Percentiles rank a stretch among this genome's conserved stretches.
Conservation (phyloP, 92 coral and sea anemone species). For the Bergia puertoricense region DNA sequence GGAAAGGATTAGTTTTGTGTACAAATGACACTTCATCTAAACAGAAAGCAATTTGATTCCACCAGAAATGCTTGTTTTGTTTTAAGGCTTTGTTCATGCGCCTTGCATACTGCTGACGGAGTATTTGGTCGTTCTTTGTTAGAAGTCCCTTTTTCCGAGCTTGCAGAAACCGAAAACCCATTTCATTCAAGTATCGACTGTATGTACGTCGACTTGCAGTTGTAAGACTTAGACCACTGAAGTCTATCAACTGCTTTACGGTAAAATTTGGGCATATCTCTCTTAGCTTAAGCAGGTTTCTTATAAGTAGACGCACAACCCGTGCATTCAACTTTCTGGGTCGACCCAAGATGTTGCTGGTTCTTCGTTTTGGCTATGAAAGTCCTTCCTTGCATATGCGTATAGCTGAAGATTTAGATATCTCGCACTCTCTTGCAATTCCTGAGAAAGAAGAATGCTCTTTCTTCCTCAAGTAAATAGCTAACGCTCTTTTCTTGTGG, state of each 20-base stretch:
- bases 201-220: constrained; percentile 22
- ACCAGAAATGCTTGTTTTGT: no score
- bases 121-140: constrained; percentile 7
- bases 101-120: constrained; percentile 20
- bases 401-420: constrained; percentile 38
- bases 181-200: constrained; percentile 24
- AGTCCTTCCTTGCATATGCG: constrained; percentile 5
- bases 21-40: no score
- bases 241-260: not conserved
- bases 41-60: no score
- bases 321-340: constrained; percentile 39
- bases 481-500: constrained; percentile 10
- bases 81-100: no score
- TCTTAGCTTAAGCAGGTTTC: constrained; percentile 29
- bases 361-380: no score
- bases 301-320: constrained; percentile 12
- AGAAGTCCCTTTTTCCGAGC: constrained; percentile 36
- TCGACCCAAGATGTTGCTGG: constrained; percentile 11
- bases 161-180: constrained; percentile 30
- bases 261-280: not conserved
- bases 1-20: no score
- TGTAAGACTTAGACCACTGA: constrained; percentile 18
- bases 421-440: constrained; percentile 32
- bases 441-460: constrained; percentile 1
- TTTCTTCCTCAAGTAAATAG: constrained; percentile 25